Conservation (phyloP, 2,797 vertebrate genomes). For the Menidia menidia region DNA sequence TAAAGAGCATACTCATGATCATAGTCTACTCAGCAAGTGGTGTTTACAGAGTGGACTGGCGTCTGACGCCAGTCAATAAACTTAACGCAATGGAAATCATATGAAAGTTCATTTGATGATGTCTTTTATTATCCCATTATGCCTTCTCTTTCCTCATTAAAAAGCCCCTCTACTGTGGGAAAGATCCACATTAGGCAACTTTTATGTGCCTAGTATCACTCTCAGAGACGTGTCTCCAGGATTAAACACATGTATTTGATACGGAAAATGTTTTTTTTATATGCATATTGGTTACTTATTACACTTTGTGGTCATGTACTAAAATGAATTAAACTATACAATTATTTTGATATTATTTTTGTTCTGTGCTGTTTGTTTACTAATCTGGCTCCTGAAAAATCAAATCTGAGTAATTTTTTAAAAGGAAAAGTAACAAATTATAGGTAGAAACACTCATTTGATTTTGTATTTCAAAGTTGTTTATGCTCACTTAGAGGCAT, state of each 20-base stretch:
- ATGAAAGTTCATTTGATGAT: conserved; percentile 76
- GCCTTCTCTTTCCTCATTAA: conserved; percentile 75
- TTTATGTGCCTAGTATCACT: conserved; percentile 48
- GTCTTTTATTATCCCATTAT: conserved; percentile 84
- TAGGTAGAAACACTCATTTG: not conserved
- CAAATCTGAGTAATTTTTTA: not conserved
- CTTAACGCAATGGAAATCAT: conserved; percentile 84
- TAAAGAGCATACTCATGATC: conserved; percentile 41
- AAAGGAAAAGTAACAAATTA: not conserved
- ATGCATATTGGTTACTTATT: conserved; percentile 15
- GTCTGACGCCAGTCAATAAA: conserved; percentile 76
- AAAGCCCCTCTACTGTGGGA: conserved; percentile 52
- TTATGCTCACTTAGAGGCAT: not conserved
- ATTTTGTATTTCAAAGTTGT: conserved; percentile 19
- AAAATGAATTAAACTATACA: conserved; percentile 13
- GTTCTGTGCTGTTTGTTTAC: not conserved
- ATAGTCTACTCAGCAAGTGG: conserved; percentile 51
- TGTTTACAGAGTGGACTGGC: conserved; percentile 74
- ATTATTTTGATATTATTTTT: not conserved
- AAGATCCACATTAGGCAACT: conserved; percentile 55
- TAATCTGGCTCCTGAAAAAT: not conserved
- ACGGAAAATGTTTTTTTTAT: conserved; percentile 32
- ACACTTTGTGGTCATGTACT: conserved; percentile 2
- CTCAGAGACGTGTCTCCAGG: conserved; percentile 14
- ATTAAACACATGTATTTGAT: conserved; percentile 45